Conservation (phyloP, 2,113 vertebrate genomes). For the Myrmecophaga tridactyla region DNA sequence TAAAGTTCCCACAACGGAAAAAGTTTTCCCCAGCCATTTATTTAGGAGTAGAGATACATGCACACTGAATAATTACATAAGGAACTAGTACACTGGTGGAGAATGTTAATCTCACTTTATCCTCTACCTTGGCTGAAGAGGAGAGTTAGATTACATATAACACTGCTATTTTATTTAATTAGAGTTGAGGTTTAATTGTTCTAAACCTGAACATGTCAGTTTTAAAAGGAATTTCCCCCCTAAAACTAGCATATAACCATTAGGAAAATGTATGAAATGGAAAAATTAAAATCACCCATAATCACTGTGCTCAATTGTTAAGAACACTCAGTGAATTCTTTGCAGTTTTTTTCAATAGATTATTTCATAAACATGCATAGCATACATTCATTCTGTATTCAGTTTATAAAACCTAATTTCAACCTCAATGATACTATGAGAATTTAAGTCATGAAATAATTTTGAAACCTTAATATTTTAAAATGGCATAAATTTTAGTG, state of each 20-base stretch:
- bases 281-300: not conserved
- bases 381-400: not conserved
- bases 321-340: not conserved
- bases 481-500: not conserved
- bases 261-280: not conserved
- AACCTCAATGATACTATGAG: not conserved
- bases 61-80: not conserved
- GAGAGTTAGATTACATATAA: not conserved
- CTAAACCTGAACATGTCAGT: not conserved
- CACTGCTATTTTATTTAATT: not conserved
- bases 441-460: not conserved
- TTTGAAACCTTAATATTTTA: not conserved
- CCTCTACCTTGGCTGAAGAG: no score
- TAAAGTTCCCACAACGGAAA: constrained; percentile 78
- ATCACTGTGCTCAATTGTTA: not conserved
- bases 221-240: not conserved
- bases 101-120: not conserved
- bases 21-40: constrained; percentile 77
- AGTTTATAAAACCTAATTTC: not conserved
- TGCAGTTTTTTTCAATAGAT: not conserved
- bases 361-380: not conserved
- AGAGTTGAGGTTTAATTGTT: not conserved
- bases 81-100: accelerated
- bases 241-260: not conserved
- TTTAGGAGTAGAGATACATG: constrained; percentile 70